Base-by-base conservation (phyloP, 1,140 invertebrate species). In the Bombus superbus region DNA sequence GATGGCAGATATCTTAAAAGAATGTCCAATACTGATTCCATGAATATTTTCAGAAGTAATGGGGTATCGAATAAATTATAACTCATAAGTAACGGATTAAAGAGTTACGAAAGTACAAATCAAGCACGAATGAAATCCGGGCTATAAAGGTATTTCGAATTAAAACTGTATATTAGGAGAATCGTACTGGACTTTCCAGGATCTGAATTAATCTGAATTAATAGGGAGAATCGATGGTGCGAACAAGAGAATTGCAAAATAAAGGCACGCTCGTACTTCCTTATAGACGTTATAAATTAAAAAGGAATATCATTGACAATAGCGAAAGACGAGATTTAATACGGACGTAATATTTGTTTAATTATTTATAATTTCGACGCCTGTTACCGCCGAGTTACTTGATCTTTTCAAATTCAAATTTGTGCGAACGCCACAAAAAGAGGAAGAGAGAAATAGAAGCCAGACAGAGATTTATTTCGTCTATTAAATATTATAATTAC, bases 201-300 rank as follows among this genome's bases (percentile, higher is more conserved):
- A 62, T 62, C 11, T 62, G 59, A 62, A 62, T 62, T 62, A 62
- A 62, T 62, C 59, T 62, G 59, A 62, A 62, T 62, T 62, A 62
- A 62, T n/a, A 62, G 28, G 28, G 3, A 62, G 11, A 13, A n/a
- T 62, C 5, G 59, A 62, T 62, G 1, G 28, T 62, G 13, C 11
- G 59, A n/a, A 62, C 13, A n/a, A n/a, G 59, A n/a, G 28, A 62
- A 5, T 62, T 62, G 3, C 28, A 13, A 62, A n/a, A 5, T 62
- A 62, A 5, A 62, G 59, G 11, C 10, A 62, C 28, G 59, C 1
- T n/a, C 59, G 28, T 62, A 11, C n/a, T 62, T n/a, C 28, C 11
- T n/a, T 11, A 62, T 11, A 62, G 10, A 28, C 3, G 28, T n/a
- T 62, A n/a, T 62, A 62, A 11, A n/a, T 11, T 62, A 13, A n/a